A percentile compares a stretch with the other conserved stretches of the same genome.
Evolutionary conservation across 2,797 vertebrate genomes (phyloP).

Genomic region (Xenentodon cancila): DNA sequence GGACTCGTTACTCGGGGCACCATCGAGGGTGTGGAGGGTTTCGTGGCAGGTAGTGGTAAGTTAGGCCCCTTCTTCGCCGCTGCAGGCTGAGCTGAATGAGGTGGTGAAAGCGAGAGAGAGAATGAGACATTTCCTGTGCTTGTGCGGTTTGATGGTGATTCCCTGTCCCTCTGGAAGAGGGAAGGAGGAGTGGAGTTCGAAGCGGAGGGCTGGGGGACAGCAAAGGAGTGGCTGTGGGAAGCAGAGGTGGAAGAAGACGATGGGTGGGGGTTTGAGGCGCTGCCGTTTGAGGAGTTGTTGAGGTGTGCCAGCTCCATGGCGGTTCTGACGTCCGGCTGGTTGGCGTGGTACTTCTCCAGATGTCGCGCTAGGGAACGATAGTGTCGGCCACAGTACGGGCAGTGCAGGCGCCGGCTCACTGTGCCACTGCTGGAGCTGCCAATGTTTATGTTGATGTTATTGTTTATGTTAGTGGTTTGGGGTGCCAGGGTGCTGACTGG

Average conservation of each 20-base stretch:
- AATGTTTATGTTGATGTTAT: slow-evolving; percentile 86
- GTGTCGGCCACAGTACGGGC: slow-evolving; percentile 82
- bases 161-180: slow-evolving; percentile 76
- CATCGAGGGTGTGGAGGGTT: slow-evolving; percentile 28
- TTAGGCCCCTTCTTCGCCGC: slow-evolving; percentile 56
- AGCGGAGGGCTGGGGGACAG: slow-evolving; percentile 70
- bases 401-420: slow-evolving; percentile 79
- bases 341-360: slow-evolving; percentile 84
- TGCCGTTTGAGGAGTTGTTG: slow-evolving; percentile 59
- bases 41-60: slow-evolving; percentile 33
- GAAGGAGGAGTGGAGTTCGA: slow-evolving; percentile 61
- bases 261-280: slow-evolving; percentile 55
- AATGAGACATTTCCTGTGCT: slow-evolving; percentile 74
- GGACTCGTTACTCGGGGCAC: slow-evolving; percentile 66
- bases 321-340: slow-evolving; percentile 81
- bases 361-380: slow-evolving; percentile 84
- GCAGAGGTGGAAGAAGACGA: slow-evolving; percentile 60
- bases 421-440: slow-evolving; percentile 63
- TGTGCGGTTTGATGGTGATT: slow-evolving; percentile 61
- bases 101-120: slow-evolving; percentile 78
- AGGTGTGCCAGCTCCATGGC: slow-evolving; percentile 82
- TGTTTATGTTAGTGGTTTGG: slow-evolving; percentile 84
- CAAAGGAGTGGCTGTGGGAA: slow-evolving; percentile 68
- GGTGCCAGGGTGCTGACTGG: slow-evolving; percentile 50
- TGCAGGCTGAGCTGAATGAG: slow-evolving; percentile 43